phyloP scores from a whole-genome alignment of 2,113 vertebrate genomes.

The Varanus salvator region DNA sequence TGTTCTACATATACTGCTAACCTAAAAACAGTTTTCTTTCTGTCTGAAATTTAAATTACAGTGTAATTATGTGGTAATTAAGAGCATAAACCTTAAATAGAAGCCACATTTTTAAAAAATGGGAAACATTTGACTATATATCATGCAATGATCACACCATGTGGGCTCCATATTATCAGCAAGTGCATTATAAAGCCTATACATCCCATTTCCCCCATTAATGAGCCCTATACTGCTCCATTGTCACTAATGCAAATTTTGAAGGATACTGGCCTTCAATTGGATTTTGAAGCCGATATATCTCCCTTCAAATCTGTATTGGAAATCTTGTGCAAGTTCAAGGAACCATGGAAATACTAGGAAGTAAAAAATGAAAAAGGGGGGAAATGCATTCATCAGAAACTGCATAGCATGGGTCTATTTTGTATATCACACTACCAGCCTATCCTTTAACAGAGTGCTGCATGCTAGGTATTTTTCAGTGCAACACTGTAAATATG shows the following conservation, averaged over 20 bases:
- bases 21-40: neutral
- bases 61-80: neutral
- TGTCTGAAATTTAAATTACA: neutral
- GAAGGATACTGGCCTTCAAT: neutral
- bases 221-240: neutral
- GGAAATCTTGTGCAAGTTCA: neutral
- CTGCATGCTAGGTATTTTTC: neutral
- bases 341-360: neutral
- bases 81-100: neutral
- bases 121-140: neutral
- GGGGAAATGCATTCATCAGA: neutral
- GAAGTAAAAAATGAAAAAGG: neutral
- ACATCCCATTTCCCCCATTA: neutral
- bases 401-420: neutral
- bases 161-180: neutral
- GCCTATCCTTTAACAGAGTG: neutral
- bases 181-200: neutral
- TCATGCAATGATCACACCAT: neutral
- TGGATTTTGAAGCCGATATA: neutral
- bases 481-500: neutral
- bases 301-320: neutral
- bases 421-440: neutral
- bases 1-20: neutral
- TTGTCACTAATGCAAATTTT: neutral
- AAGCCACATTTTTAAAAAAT: neutral